These are phyloP conservation scores for Ahaetulla prasina DNA, from an alignment of 2,113 vertebrate genomes.

Conservation along the genomic window DNA sequence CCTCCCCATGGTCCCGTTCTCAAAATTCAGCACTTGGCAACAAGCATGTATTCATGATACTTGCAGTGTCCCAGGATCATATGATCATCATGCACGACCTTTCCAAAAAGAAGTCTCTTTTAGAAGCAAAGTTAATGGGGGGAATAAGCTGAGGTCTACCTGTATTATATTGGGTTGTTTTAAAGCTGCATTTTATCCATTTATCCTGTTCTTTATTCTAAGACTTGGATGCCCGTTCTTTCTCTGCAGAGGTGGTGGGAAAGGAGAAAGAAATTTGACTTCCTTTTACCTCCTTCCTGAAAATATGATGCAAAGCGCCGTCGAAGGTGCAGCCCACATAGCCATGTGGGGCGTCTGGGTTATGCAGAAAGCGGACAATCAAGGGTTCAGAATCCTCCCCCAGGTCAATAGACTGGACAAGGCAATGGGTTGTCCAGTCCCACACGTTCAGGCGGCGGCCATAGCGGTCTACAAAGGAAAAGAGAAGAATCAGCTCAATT, in stretches of 20 bases:
- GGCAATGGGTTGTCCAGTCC: conserved; percentile 76
- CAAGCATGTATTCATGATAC: too few species aligned
- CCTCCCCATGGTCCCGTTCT: too few species aligned
- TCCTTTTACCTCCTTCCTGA: conserved; percentile 55
- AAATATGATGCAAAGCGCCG: conserved; percentile 71
- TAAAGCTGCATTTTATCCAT: background rate
- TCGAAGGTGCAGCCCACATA: conserved; percentile 75
- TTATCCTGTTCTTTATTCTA: background rate
- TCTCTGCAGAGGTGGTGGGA: background rate
- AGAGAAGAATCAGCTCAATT: background rate
- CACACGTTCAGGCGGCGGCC: conserved; percentile 72
- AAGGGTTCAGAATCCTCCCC: conserved; percentile 72
- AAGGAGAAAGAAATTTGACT: background rate
- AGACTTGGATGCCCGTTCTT: background rate
- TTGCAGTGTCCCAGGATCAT: too few species aligned
- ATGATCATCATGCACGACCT: too few species aligned
- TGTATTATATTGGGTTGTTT: background rate
- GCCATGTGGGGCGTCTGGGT: conserved; percentile 69
- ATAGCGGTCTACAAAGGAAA: conserved; percentile 64
- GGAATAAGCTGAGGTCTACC: too few species aligned
- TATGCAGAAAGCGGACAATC: conserved; percentile 79
- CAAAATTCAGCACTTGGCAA: too few species aligned
- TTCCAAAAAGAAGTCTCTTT: too few species aligned
- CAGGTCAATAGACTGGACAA: conserved; percentile 72
- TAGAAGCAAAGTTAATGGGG: too few species aligned